phyloP scores from a whole-genome alignment of 2,113 vertebrate genomes.

The Sylvilagus bachmani region DNA sequence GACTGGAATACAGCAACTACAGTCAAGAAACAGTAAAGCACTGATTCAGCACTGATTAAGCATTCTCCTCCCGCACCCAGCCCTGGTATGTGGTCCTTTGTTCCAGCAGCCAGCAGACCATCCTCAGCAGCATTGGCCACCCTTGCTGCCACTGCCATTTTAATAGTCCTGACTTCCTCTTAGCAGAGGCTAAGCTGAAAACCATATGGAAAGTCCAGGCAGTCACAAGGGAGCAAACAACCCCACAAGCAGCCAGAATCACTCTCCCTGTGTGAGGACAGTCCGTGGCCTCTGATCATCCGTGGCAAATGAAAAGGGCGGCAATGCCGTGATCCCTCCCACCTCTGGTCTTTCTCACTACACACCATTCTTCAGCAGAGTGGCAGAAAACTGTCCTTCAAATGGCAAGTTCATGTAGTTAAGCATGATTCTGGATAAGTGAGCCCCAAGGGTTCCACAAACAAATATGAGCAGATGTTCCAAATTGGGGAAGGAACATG shows the following conservation, averaged over 20 bases:
- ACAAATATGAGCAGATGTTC: slow-evolving; percentile 84
- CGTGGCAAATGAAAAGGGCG: not conserved
- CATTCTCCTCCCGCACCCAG: too few species aligned
- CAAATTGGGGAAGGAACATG: slow-evolving; percentile 72
- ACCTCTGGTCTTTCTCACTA: not conserved
- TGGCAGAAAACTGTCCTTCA: slow-evolving; percentile 71
- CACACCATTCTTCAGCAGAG: slow-evolving; percentile 47
- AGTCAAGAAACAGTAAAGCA: not conserved
- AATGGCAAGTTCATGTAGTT: slow-evolving; percentile 64
- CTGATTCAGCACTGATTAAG: not conserved
- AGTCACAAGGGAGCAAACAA: not conserved
- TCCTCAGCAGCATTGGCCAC: not conserved
- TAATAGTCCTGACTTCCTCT: not conserved
- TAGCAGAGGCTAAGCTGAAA: not conserved
- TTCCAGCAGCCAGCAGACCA: too few species aligned
- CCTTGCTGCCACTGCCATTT: not conserved
- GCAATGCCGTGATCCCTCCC: not conserved
- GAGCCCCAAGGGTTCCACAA: slow-evolving; percentile 73
- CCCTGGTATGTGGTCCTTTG: not conserved
- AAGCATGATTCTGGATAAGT: slow-evolving; percentile 69
- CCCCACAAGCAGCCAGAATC: not conserved
- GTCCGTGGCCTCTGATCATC: not conserved
- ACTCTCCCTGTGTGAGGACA: not conserved
- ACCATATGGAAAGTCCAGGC: not conserved
- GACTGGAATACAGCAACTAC: too few species aligned